A percentile compares a stretch with the other conserved stretches of the same genome.
phyloP scores from a whole-genome alignment of 2,888 invertebrate genomes.

The Leptinotarsa rubiginosa region DNA sequence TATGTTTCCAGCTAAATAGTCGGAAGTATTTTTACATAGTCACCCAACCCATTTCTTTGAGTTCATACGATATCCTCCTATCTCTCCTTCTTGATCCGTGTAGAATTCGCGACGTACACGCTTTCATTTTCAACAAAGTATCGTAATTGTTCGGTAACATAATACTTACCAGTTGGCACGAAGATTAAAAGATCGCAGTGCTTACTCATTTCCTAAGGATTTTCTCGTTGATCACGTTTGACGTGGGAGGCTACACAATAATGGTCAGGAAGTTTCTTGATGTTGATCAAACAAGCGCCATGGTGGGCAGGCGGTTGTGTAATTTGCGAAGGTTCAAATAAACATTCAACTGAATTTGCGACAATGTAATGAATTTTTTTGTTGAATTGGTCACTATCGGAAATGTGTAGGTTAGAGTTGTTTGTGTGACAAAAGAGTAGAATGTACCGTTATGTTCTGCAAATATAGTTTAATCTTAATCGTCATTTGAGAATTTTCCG shows the following conservation, averaged over 20 bases:
- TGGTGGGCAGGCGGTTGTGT: conserved; percentile 4
- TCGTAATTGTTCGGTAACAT: conserved; percentile 6
- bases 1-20: too few species aligned
- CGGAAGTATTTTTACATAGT: too few species aligned
- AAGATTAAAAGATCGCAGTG: conserved; percentile 4
- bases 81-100: background rate
- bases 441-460: background rate
- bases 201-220: conserved; percentile 12
- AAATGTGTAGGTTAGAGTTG: too few species aligned
- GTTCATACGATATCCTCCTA: background rate
- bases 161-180: background rate
- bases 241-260: background rate
- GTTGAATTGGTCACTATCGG: too few species aligned
- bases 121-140: conserved; percentile 7
- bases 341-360: background rate
- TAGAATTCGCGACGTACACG: background rate
- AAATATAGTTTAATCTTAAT: too few species aligned
- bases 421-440: too few species aligned
- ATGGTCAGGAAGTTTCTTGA: conserved; percentile 14
- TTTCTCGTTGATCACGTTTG: conserved; percentile 17
- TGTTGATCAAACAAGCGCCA: conserved; percentile 15
- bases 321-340: background rate
- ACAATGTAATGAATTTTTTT: background rate
- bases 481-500: too few species aligned
- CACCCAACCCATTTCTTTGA: too few species aligned